Percentiles rank a stretch among this genome's conserved stretches.
phyloP scores from a whole-genome alignment of 2,888 invertebrate genomes.

The Papilio gigon region DNA sequence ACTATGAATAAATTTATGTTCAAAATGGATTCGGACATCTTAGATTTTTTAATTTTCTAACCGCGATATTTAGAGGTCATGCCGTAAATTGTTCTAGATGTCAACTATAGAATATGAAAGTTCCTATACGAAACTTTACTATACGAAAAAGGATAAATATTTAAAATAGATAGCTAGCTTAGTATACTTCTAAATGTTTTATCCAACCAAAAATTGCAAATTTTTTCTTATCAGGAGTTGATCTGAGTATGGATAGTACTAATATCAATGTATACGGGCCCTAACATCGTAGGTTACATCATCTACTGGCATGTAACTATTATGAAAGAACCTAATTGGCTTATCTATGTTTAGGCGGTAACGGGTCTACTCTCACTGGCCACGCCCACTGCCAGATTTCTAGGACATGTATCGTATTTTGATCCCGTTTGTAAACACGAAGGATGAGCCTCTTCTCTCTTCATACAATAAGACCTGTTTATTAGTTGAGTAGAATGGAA shows the following conservation, averaged over 20 bases:
- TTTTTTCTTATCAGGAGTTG: too few relatives aligned
- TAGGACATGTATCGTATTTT: conserved; percentile 45
- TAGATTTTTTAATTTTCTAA: background rate
- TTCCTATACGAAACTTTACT: too few relatives aligned
- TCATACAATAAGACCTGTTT: too few relatives aligned
- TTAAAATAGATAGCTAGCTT: too few relatives aligned
- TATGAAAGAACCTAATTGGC: conserved; percentile 62
- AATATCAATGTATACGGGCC: background rate
- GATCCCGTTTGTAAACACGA: background rate
- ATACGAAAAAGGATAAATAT: too few relatives aligned
- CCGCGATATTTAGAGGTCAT: background rate
- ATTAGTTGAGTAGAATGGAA: too few relatives aligned
- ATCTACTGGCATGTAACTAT: conserved; percentile 48
- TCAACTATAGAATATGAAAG: background rate
- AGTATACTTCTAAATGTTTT: too few relatives aligned
- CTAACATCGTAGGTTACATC: conserved; percentile 24
- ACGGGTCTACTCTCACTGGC: conserved; percentile 57
- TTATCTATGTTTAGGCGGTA: conserved; percentile 57
- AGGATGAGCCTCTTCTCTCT: too few relatives aligned
- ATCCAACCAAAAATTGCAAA: background rate
- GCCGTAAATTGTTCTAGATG: background rate
- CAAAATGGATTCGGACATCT: background rate
- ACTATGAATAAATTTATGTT: background rate
- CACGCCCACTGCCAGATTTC: conserved; percentile 63
- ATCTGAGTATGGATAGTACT: background rate